phyloP scores from a whole-genome alignment of 2,888 invertebrate species.

The Leptinotarsa tumamoca region DNA sequence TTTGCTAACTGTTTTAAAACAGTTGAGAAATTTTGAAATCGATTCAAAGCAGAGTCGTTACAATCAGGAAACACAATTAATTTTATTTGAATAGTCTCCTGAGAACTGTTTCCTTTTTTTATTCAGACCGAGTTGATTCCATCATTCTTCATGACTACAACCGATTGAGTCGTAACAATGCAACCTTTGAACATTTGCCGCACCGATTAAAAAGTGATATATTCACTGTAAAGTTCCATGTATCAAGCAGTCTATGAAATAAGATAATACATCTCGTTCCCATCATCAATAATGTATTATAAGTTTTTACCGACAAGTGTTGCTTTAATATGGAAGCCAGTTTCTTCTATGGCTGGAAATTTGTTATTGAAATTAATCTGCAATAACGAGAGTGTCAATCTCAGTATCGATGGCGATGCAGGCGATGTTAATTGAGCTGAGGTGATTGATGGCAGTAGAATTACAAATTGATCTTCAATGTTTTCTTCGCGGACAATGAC shows the following conservation, averaged over 20 bases:
- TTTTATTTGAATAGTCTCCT: neutral
- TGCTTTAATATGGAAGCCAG: conserved; percentile 6
- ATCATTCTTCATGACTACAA: conserved; percentile 5
- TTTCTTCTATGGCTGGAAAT: conserved; percentile 10
- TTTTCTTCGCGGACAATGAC: neutral
- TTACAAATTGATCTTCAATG: neutral
- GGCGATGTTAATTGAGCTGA: neutral
- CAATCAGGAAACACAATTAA: conserved; percentile 1
- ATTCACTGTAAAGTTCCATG: conserved; percentile 33
- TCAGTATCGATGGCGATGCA: neutral
- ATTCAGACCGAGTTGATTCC: neutral
- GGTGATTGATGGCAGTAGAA: neutral
- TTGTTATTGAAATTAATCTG: conserved; percentile 7
- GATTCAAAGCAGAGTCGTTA: conserved; percentile 1
- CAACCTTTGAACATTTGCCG: conserved; percentile 10
- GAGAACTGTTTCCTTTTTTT: conserved; percentile 6
- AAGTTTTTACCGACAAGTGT: conserved; percentile 1
- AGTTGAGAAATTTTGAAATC: conserved; percentile 8
- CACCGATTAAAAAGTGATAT: conserved; percentile 25
- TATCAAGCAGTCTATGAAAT: conserved; percentile 24
- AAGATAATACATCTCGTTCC: conserved; percentile 29
- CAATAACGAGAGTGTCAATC: neutral
- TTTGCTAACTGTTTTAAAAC: conserved; percentile 10
- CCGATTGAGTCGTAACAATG: conserved; percentile 12
- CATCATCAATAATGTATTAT: conserved; percentile 38